These are phyloP conservation scores for Etheostoma nigrum DNA, from an alignment of 2,797 vertebrate genomes.

Conservation along the genomic window DNA sequence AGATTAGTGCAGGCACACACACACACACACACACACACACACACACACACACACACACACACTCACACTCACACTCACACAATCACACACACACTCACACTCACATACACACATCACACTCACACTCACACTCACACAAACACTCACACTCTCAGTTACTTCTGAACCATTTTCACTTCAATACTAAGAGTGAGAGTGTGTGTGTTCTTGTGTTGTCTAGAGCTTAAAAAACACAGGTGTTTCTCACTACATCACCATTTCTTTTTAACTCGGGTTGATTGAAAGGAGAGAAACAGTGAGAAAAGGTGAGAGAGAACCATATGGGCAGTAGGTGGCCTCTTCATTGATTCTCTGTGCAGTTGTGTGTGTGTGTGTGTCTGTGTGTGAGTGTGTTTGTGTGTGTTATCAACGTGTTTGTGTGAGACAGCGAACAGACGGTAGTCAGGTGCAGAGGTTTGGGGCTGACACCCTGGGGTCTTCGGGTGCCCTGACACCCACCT, in stretches of 20 bases:
- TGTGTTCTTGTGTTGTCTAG: constrained; percentile 22
- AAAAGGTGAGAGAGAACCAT: constrained; percentile 37
- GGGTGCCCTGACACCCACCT: constrained; percentile 53
- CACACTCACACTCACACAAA: neutral
- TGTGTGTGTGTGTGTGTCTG: constrained; percentile 6
- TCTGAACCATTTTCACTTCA: constrained; percentile 15
- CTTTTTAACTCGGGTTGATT: constrained; percentile 50
- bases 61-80: neutral
- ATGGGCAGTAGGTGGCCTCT: constrained; percentile 42
- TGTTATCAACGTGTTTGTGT: neutral
- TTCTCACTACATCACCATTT: constrained; percentile 53
- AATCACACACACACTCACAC: constrained; percentile 13
- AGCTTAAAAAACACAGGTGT: constrained; percentile 40
- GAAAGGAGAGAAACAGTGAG: constrained; percentile 54
- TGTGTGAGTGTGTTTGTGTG: constrained; percentile 12
- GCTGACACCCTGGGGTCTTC: constrained; percentile 48
- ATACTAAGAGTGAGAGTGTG: constrained; percentile 1
- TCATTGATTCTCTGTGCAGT: constrained; percentile 42
- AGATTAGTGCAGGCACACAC: constrained; percentile 3
- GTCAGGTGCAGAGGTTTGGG: constrained; percentile 49
- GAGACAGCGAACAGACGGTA: constrained; percentile 58
- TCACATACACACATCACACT: neutral
- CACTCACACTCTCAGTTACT: constrained; percentile 16
- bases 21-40: neutral
- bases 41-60: neutral